Percentiles rank a stretch among this genome's conserved stretches.
These are phyloP conservation scores for Cinclus cinclus DNA, from an alignment of 2,113 vertebrate genomes.

Conservation along the genomic window DNA sequence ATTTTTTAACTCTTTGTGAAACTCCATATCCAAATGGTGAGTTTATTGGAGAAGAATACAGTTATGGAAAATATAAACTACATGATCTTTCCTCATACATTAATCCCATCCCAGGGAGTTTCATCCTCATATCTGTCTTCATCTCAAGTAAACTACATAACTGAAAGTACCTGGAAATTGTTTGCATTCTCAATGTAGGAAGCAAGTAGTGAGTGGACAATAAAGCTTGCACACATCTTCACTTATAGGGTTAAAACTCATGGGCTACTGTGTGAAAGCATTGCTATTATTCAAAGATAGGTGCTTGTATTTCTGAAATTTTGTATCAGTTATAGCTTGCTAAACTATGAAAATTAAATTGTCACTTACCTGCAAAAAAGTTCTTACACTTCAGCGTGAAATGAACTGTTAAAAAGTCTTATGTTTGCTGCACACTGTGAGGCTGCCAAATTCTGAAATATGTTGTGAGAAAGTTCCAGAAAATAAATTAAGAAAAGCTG, in stretches of 20 bases:
- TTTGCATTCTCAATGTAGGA: background rate
- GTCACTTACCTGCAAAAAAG: background rate
- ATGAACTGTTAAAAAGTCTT: background rate
- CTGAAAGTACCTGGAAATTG: background rate
- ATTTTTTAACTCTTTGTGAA: constrained; percentile 96
- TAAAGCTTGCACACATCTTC: background rate
- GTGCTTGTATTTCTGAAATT: background rate
- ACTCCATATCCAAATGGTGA: constrained; percentile 97
- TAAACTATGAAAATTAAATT: background rate
- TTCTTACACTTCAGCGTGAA: background rate
- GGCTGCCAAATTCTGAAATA: background rate
- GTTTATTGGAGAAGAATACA: constrained; percentile 34
- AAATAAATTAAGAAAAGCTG: background rate
- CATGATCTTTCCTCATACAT: background rate
- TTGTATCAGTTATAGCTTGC: background rate
- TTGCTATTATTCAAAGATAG: background rate
- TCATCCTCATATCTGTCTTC: background rate
- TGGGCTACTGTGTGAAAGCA: background rate
- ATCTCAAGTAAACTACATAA: background rate
- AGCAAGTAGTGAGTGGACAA: background rate
- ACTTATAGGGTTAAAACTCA: background rate
- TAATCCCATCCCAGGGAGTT: background rate
- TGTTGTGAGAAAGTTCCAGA: background rate
- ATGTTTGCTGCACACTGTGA: background rate
- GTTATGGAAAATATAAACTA: background rate